phyloP scores from a whole-genome alignment of 1,140 invertebrate species.

The Drosophila punjabiensis region DNA sequence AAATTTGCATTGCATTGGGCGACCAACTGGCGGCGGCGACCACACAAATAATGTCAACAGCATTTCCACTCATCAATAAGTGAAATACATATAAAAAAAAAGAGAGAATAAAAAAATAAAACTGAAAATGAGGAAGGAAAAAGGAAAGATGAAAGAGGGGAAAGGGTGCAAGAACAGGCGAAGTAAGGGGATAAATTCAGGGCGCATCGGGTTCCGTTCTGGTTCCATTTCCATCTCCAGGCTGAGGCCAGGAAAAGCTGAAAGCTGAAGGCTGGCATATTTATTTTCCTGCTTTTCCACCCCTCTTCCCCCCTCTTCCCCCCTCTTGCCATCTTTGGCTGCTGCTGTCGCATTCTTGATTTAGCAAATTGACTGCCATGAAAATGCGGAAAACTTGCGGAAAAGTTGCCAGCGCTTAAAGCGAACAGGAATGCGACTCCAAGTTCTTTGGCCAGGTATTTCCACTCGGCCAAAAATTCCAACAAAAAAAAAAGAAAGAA shows the following conservation, averaged over 20 bases:
- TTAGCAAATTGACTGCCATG: slow-evolving; percentile 61
- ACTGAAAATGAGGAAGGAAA: slow-evolving; percentile 8
- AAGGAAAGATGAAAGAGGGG: not conserved
- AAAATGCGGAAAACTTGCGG: slow-evolving; percentile 50
- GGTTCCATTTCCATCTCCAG: slow-evolving; percentile 23
- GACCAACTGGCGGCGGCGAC: slow-evolving; percentile 71
- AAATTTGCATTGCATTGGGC: slow-evolving; percentile 72
- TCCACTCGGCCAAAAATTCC: not conserved
- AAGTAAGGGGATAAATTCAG: slow-evolving; percentile 8
- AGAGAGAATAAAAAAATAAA: slow-evolving; percentile 4
- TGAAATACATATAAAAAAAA: slow-evolving; percentile 43
- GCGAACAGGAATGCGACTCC: slow-evolving; percentile 30
- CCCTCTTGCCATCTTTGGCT: slow-evolving; percentile 3
- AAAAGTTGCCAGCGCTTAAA: slow-evolving; percentile 57
- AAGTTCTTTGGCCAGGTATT: slow-evolving; percentile 23
- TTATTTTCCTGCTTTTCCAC: slow-evolving; percentile 28
- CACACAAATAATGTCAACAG: slow-evolving; percentile 81
- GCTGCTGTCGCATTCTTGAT: slow-evolving; percentile 53
- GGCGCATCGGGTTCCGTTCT: slow-evolving; percentile 48
- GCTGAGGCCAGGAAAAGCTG: slow-evolving; percentile 8
- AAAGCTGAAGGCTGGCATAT: slow-evolving; percentile 50
- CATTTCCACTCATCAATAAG: slow-evolving; percentile 77
- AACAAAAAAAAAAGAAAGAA: not conserved
- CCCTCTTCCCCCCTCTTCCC: not conserved
- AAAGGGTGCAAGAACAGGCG: not conserved